Percentiles rank a stretch among this genome's conserved stretches.
phyloP scores from a whole-genome alignment of 2,113 vertebrate genomes.

The Garra rufa region DNA sequence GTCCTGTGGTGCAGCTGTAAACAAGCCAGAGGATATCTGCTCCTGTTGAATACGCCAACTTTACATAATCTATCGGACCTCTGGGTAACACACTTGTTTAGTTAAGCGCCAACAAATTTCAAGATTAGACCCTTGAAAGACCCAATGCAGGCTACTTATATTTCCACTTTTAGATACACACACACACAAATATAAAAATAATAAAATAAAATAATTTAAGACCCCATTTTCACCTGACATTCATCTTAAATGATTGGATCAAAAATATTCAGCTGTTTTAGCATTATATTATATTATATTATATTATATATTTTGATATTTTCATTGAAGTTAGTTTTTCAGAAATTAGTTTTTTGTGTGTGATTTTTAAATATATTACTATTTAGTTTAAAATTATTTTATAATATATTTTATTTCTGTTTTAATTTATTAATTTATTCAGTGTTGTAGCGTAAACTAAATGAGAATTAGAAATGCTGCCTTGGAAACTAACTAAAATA shows the following conservation, averaged over 20 bases:
- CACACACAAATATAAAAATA: not conserved
- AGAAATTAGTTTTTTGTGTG: too few species aligned
- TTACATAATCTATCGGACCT: not conserved
- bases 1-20: slow-evolving; percentile 3
- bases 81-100: not conserved
- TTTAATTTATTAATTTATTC: too few species aligned
- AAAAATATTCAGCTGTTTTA: not conserved
- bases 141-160: not conserved
- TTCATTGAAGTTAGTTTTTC: too few species aligned
- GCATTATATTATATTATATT: too few species aligned
- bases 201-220: not conserved
- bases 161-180: too few species aligned
- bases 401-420: too few species aligned
- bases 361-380: too few species aligned
- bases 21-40: not conserved
- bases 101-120: not conserved
- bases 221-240: not conserved
- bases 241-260: not conserved
- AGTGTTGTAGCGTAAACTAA: too few species aligned
- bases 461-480: too few species aligned
- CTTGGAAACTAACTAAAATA: too few species aligned
- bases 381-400: too few species aligned
- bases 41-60: not conserved
- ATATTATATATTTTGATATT: not conserved
- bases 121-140: not conserved